Conservation (phyloP, 2,888 invertebrate genomes). For the Hemaris fuciformis region DNA sequence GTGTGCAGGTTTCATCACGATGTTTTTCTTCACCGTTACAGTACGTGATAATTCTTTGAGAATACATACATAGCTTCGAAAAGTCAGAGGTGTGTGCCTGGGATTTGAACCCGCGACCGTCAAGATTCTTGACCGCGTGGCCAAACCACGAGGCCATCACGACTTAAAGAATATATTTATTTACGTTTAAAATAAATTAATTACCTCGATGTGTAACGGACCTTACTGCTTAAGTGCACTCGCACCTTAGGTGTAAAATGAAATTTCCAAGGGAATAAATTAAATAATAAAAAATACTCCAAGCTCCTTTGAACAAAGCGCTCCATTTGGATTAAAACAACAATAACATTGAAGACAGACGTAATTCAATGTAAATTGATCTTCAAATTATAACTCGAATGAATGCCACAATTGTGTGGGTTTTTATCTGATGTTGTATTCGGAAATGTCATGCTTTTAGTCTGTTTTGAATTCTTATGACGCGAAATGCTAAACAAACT, state of each 20-base stretch:
- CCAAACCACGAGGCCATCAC: too few relatives aligned
- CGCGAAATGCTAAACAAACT: neutral
- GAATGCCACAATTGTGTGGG: neutral
- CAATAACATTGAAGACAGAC: slow-evolving; percentile 28
- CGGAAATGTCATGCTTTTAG: neutral
- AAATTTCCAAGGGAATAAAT: slow-evolving; percentile 12
- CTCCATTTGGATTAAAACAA: slow-evolving; percentile 22
- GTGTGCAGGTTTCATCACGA: too few relatives aligned
- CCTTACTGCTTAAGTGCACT: neutral
- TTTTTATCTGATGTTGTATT: neutral
- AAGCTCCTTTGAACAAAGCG: slow-evolving; percentile 10
- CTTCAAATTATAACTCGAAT: slow-evolving; percentile 19
- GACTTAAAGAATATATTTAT: too few relatives aligned
- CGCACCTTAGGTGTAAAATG: slow-evolving; percentile 7
- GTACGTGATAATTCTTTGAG: too few relatives aligned
- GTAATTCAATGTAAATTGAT: slow-evolving; percentile 32
- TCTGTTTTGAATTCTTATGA: neutral
- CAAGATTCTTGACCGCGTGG: too few relatives aligned
- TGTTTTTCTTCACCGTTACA: too few relatives aligned
- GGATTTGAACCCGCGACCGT: too few relatives aligned
- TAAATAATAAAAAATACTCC: slow-evolving; percentile 10
- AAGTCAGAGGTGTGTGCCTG: too few relatives aligned
- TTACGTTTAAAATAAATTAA: too few relatives aligned
- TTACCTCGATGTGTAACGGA: neutral
- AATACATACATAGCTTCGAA: too few relatives aligned